A percentile compares a stretch with the other conserved stretches of the same genome.
phyloP scores from a whole-genome alignment of 2,113 vertebrate species.

The Grantiella picta region DNA sequence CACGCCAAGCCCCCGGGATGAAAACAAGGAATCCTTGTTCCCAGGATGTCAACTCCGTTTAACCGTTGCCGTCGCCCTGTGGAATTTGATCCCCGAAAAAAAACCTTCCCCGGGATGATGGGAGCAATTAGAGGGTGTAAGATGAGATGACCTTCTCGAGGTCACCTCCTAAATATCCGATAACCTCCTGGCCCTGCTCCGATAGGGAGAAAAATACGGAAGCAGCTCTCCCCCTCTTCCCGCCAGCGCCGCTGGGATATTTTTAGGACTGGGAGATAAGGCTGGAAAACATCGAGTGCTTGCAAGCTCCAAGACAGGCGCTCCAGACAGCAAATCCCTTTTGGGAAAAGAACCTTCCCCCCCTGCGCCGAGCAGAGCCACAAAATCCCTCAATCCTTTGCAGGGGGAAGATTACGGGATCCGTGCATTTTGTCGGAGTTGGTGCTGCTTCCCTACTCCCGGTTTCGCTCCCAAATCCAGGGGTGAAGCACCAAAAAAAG shows the following conservation, averaged over 20 bases:
- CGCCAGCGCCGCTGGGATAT: neutral
- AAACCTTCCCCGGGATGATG: fast-evolving
- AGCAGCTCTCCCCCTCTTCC: neutral
- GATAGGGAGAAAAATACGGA: neutral
- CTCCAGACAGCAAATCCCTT: neutral
- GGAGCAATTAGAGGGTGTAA: neutral
- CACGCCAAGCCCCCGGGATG: neutral
- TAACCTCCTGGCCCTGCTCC: neutral
- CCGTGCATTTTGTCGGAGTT: neutral
- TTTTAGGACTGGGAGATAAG: neutral
- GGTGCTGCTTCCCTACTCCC: neutral
- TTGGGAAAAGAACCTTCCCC: neutral
- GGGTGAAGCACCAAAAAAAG: neutral
- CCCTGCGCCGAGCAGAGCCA: fast-evolving
- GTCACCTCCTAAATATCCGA: neutral
- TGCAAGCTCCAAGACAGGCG: neutral
- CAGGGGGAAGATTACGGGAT: fast-evolving
- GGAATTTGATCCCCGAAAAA: neutral
- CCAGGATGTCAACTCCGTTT: fast-evolving
- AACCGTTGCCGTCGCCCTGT: neutral
- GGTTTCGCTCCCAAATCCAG: neutral
- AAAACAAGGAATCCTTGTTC: neutral
- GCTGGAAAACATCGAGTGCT: neutral
- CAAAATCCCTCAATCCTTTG: neutral
- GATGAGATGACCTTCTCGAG: neutral